A percentile compares a stretch with the other conserved stretches of the same genome.
phyloP scores from a whole-genome alignment of 53 echinoderm and acorn worm genomes.

The Echinometra lucunter region DNA sequence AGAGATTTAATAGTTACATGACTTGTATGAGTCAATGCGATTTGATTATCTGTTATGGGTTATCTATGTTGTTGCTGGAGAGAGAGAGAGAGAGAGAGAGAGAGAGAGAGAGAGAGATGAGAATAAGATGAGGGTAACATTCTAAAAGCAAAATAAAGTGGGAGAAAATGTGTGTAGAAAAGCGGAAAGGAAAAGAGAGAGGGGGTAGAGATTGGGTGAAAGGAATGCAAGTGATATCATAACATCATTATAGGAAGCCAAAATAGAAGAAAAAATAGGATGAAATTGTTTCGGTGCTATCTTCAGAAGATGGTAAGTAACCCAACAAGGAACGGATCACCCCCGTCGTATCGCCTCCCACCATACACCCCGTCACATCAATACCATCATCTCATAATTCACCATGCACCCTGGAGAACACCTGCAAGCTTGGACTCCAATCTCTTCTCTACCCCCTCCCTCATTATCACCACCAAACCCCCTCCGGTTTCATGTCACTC shows the following conservation, averaged over 20 bases:
- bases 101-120: neutral
- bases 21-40: neutral
- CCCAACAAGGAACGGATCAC: neutral
- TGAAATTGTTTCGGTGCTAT: neutral
- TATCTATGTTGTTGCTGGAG: too few relatives aligned
- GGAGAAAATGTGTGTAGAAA: neutral
- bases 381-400: constrained; percentile 37
- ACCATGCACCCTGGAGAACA: too few relatives aligned
- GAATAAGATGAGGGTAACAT: neutral
- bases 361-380: constrained; percentile 4
- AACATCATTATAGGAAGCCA: neutral
- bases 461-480: too few relatives aligned
- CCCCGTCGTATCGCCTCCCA: neutral
- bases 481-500: too few relatives aligned
- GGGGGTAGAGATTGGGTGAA: too few relatives aligned
- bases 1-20: neutral
- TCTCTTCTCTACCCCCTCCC: too few relatives aligned
- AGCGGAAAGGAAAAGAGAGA: too few relatives aligned
- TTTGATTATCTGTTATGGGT: too few relatives aligned
- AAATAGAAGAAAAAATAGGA: neutral
- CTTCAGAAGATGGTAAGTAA: neutral
- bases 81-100: constrained; percentile 39
- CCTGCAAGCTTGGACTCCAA: too few relatives aligned
- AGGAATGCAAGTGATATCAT: neutral
- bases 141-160: too few relatives aligned